Conservation (phyloP, 2,888 invertebrate species). For the Aethes cnicana region DNA sequence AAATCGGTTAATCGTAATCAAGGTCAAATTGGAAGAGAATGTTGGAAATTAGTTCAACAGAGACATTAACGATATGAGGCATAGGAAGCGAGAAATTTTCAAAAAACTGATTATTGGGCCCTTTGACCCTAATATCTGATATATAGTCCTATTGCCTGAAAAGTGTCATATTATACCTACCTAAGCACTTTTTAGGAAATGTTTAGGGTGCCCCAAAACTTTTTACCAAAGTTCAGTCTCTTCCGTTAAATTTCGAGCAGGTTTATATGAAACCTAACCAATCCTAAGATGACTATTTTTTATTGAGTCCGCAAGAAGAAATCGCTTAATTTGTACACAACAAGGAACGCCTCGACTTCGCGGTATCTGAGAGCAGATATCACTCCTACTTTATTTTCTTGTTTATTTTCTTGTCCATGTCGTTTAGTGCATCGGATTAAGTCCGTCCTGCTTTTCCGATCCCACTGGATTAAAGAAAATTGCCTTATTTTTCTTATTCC, state of each 20-base stretch:
- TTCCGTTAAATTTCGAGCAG: neutral
- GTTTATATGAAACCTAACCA: neutral
- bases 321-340: conserved; percentile 31
- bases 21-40: no score
- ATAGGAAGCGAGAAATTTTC: no score
- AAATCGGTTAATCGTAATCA: no score
- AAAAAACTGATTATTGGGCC: no score
- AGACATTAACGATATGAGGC: no score
- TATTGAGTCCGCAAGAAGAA: neutral
- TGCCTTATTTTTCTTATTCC: conserved; percentile 49
- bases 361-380: conserved; percentile 36
- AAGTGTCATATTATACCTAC: no score
- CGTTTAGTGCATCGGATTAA: conserved; percentile 52
- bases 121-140: no score
- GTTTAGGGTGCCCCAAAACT: no score
- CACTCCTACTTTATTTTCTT: conserved; percentile 38
- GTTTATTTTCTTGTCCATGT: conserved; percentile 48
- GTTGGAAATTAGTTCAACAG: no score
- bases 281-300: neutral
- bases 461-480: conserved; percentile 52
- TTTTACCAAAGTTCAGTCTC: no score
- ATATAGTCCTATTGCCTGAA: no score
- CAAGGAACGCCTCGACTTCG: conserved; percentile 9
- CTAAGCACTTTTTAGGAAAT: no score
- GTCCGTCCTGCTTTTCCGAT: conserved; percentile 45